Evolutionary conservation across 2,888 invertebrate genomes (phyloP), one percentile per base, ranked within the genome.

Genomic region (Cephus pulcher): DNA sequence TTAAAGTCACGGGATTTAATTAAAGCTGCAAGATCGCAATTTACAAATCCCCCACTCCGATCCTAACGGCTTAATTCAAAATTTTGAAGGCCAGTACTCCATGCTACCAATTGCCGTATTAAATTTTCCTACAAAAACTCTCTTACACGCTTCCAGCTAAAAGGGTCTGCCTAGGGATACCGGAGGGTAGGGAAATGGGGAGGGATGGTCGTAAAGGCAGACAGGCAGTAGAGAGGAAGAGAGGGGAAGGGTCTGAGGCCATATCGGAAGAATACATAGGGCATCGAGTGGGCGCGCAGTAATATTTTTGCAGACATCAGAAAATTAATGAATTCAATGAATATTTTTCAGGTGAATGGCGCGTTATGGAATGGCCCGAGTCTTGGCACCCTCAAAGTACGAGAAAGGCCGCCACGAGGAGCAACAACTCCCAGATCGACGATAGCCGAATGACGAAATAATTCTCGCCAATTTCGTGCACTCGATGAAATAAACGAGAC

Each of bases 291-390:
- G 40, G 1, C 40, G 40, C 4, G 11, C 9, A 1, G 32, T 3
- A 71, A 15, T 33, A 30, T 71, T 32, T 71, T 30, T 12, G 32
- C 15, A 37, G 76, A 78, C 79, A 78, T 78, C 76, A 73, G 40
- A 70, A 78, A 76, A 81, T 81, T 83, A 82, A 82, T 83, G 82
- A 83, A 83, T 83, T 81, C 78, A 69, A 75, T 77, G 80, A 82
- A 81, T 83, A 80, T 78, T 74, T 33, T 37, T 71, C 40, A 69
- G 34, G 69, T 69, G 73, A 23, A 76, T 74, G 76, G 74, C 69
- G 75, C 70, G 34, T 37, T 23, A 34, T 32, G 69, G 73, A 33
- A 75, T 74, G 68, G 76, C 37, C 70, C 71, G 75, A 75, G 70
- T 73, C 76, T 68, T 79, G 56, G 73, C 74, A 34, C 70, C 37